Evolutionary conservation across 2,888 invertebrate species (phyloP), one percentile per base, ranked within the genome.

Genomic region (Ceramica pisi): DNA sequence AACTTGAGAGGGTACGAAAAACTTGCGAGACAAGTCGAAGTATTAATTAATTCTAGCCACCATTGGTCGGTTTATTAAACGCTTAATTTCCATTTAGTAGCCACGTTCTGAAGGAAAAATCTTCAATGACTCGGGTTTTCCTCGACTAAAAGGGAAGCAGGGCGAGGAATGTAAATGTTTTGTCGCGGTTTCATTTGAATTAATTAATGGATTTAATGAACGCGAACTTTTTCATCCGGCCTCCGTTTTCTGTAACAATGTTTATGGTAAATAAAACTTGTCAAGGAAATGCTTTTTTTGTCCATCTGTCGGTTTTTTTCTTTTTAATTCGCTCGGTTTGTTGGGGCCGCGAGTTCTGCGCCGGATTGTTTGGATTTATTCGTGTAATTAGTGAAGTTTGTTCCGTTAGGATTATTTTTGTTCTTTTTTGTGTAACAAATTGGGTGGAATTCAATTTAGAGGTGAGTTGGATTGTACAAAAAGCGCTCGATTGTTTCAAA

Each of bases 221-320:
- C 91, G 90, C 91, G 88, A 94, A 95, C 93, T 95, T 95, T 94
- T 94, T 94, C 92, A 92, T 92, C 92, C 92, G 87, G 84, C 89
- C 87, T 87, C 88, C 90, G 91, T 91, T 92, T 89, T 90, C 90
- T 89, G 92, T 94, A 94, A 95, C 96, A 95, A 94, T 96, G 95
- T 95, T 95, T 94, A 94, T 94, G 93, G 94, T 95, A 94, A 95
- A 95, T 93, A 95, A 95, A 95, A 95, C 93, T 96, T 95, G 94
- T 95, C 93, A 94, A 93, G 94, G 95, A 94, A 96, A 93, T 93
- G 92, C 88, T 87, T 94, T 94, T 95, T 95, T 93, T 91, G 90
- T 92, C 92, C 92, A 92, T 94, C 94, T 94, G 94, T 90, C 89
- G 88, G 90, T 89, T 94, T 90, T 90, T 90, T 92, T 91, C 90